Evolutionary conservation across 2,888 invertebrate species (phyloP).

Genomic region (Nycteola revayana): DNA sequence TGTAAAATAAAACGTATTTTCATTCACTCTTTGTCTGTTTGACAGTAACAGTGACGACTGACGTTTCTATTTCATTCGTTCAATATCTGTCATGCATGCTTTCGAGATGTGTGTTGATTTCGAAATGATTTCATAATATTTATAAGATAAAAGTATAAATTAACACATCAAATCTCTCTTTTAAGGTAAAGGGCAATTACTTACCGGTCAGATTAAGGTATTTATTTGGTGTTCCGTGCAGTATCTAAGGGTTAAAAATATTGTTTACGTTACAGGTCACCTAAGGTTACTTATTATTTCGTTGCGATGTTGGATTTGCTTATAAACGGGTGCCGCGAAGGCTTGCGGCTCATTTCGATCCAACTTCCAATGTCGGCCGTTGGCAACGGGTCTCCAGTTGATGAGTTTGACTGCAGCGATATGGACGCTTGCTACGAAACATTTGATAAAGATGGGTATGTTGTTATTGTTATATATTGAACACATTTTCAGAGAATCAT

Average conservation of each 20-base stretch:
- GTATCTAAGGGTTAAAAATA: constrained; percentile 16
- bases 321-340: constrained; percentile 60
- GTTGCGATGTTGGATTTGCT: constrained; percentile 64
- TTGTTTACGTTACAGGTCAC: constrained; percentile 45
- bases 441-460: constrained; percentile 94
- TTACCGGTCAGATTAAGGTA: background rate
- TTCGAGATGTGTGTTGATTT: constrained; percentile 14
- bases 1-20: constrained; percentile 1
- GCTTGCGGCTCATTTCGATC: constrained; percentile 64
- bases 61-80: constrained; percentile 3
- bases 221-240: constrained; percentile 9
- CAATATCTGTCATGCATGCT: constrained; percentile 3
- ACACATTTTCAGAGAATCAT: constrained; percentile 10
- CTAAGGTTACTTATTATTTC: constrained; percentile 40
- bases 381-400: constrained; percentile 63
- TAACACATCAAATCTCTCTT: constrained; percentile 1
- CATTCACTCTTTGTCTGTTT: background rate
- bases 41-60: constrained; percentile 6
- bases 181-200: constrained; percentile 4
- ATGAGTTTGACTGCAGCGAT: constrained; percentile 81
- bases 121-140: constrained; percentile 22
- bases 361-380: constrained; percentile 73
- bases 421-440: constrained; percentile 96
- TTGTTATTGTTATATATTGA: constrained; percentile 32
- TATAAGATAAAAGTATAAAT: constrained; percentile 2